Evolutionary conservation across 1,140 invertebrate species (phyloP), one percentile per base, ranked within the genome.

Genomic region (Mycetomoellerius zeteki): DNA sequence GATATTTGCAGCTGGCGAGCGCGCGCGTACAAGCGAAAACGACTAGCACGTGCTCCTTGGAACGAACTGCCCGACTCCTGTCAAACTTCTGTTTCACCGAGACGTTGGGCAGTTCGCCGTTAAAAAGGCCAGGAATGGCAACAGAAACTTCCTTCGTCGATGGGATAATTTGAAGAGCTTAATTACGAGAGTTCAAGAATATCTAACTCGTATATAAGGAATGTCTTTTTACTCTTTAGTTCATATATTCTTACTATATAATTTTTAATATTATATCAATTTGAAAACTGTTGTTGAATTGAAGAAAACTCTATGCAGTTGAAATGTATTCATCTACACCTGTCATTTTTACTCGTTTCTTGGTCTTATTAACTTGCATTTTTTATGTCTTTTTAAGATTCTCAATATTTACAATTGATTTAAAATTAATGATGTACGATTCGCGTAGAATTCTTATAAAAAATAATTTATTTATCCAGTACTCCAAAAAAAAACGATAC

Each of bases 1-100:
- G 77, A 87, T 85, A 91, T 88, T 89, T 91, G 92, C 94, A 95
- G 94, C 94, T 94, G 94, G 94, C 92, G 84, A 87, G 64, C 92
- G 89, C 54, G 86, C 73, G 81, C 78, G 50, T 56, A 75, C 58
- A 8, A 78, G 85, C 64, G 16, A 56, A 50, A 62, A 86, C 77
- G 69, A 65, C 81, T 65, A 86, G 87, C 87, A 89, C 89, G 89
- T 91, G 89, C 52, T 85, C 47, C 56, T 67, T 33, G 37, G 24
- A 33, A 65, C 64, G 54, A 21, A 56, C n/a, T 21, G n/a, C n/a
- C 56, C 19, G 12, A 65, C 50, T 71, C 56, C 47, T 56, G 76
- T 60, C 64, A 60, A 87, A 69, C 60, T 80, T 27, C 47, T 76
- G 19, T 75, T 60, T 50, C 47, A 47, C 27, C 52, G 7, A 6